phyloP scores from a whole-genome alignment of 1,140 invertebrate genomes.

The Magallana ariakensis region DNA sequence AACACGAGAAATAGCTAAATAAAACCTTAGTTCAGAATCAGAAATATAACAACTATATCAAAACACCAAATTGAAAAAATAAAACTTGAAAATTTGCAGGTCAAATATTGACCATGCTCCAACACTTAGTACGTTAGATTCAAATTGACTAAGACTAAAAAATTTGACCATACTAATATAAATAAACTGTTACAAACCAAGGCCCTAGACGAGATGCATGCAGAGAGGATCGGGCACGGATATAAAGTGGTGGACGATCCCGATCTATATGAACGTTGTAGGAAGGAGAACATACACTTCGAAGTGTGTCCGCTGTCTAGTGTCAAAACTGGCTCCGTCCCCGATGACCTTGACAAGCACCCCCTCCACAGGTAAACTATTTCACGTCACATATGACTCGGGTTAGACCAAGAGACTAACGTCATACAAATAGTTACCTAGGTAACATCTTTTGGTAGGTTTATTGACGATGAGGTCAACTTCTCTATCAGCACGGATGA shows the following conservation, averaged over 20 bases:
- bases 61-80: too few relatives aligned
- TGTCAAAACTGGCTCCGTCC: constrained; percentile 82
- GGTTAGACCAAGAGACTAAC: too few relatives aligned
- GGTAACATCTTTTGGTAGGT: constrained; percentile 73
- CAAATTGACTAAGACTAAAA: too few relatives aligned
- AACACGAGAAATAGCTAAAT: too few relatives aligned
- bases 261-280: constrained; percentile 79
- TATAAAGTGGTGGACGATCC: constrained; percentile 82
- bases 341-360: constrained; percentile 71
- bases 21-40: too few relatives aligned
- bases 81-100: too few relatives aligned
- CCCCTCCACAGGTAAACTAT: constrained; percentile 70
- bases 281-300: constrained; percentile 77
- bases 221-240: constrained; percentile 84
- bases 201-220: constrained; percentile 81
- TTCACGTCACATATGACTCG: too few relatives aligned
- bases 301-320: constrained; percentile 83
- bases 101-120: too few relatives aligned
- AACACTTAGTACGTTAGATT: too few relatives aligned
- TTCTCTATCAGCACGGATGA: constrained; percentile 85
- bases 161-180: too few relatives aligned
- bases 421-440: too few relatives aligned
- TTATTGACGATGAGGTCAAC: constrained; percentile 83
- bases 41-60: too few relatives aligned
- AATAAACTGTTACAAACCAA: not conserved